Evolutionary conservation across 1,140 invertebrate genomes (phyloP).

Genomic region (Drosophila lini): DNA sequence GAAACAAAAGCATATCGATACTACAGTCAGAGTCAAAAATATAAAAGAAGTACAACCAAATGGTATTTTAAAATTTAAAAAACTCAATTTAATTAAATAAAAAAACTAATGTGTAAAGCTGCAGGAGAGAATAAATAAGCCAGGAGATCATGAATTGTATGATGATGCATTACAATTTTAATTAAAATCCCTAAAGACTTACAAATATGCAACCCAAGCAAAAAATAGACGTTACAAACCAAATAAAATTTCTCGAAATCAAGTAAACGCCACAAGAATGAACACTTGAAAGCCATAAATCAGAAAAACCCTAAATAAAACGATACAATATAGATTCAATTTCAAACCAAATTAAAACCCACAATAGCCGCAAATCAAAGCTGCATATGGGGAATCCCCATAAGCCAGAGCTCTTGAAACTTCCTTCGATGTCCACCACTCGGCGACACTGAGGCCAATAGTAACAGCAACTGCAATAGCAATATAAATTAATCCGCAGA

Average conservation of each 20-base stretch:
- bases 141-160: too few relatives aligned
- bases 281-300: neutral
- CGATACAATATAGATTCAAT: neutral
- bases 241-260: neutral
- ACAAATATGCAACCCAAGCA: neutral
- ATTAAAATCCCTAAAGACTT: neutral
- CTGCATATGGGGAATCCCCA: conserved; percentile 5
- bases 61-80: neutral
- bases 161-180: neutral
- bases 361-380: conserved; percentile 3
- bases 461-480: neutral
- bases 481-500: conserved; percentile 33
- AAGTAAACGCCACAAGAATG: neutral
- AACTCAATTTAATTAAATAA: neutral
- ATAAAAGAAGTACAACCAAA: neutral
- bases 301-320: neutral
- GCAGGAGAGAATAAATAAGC: neutral
- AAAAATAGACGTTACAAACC: neutral
- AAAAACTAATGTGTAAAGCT: neutral
- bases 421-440: neutral
- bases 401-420: conserved; percentile 10
- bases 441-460: conserved; percentile 4
- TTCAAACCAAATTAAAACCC: neutral
- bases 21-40: neutral
- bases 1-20: conserved; percentile 10